phyloP scores from a whole-genome alignment of 1,140 invertebrate species.

The Drosophila auraria region DNA sequence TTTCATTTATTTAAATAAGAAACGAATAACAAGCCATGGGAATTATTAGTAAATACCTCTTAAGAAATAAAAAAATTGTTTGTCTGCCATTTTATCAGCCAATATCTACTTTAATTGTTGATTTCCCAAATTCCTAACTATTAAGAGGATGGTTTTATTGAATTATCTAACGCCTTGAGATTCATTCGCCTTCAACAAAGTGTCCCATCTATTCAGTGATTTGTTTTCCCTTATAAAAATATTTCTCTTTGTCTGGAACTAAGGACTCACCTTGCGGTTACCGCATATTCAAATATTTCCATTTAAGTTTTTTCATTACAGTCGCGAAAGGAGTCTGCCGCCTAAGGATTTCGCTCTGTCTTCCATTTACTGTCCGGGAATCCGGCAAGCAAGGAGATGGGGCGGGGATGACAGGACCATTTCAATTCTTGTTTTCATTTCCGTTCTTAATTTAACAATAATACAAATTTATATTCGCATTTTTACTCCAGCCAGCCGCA shows the following conservation, averaged over 20 bases:
- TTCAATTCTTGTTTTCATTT: slow-evolving; percentile 78
- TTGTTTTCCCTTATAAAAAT: slow-evolving; percentile 7
- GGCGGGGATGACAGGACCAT: slow-evolving; percentile 46
- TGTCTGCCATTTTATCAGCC: too few relatives aligned
- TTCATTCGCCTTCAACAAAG: too few relatives aligned
- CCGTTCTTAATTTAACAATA: slow-evolving; percentile 76
- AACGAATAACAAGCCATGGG: too few relatives aligned
- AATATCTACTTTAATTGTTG: too few relatives aligned
- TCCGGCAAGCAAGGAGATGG: not conserved
- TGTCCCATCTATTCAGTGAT: slow-evolving; percentile 7
- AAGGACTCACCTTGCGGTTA: slow-evolving; percentile 16
- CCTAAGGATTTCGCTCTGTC: slow-evolving; percentile 54
- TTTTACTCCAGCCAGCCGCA: slow-evolving; percentile 47
- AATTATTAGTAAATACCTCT: too few relatives aligned
- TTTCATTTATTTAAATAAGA: not conserved
- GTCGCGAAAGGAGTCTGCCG: slow-evolving; percentile 39
- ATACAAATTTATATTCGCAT: slow-evolving; percentile 69
- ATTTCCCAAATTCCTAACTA: too few relatives aligned
- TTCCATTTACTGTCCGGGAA: slow-evolving; percentile 45
- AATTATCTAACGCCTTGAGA: too few relatives aligned
- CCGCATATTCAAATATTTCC: slow-evolving; percentile 63
- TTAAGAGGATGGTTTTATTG: too few relatives aligned
- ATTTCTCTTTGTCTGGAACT: slow-evolving; percentile 4
- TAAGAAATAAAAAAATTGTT: too few relatives aligned
- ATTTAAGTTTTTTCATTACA: slow-evolving; percentile 78